A percentile compares a stretch with the other conserved stretches of the same genome.
Conservation (phyloP, 53 echinoderm and acorn worm genomes). For the Echinometra lucunter region DNA sequence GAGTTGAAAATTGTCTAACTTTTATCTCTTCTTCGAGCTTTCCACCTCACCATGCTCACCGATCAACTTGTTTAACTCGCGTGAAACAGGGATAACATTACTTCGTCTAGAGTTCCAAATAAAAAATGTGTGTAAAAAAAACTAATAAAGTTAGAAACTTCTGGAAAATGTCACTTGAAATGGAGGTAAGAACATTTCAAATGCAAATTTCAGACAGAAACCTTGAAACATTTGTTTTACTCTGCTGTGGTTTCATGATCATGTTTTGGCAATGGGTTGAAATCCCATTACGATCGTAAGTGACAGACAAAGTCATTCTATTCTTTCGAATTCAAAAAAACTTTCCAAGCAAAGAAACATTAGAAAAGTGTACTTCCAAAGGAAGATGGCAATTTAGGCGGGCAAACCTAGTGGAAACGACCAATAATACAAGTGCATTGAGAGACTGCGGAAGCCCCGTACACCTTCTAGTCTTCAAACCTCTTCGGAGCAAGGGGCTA, state of each 20-base stretch:
- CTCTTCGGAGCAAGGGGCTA: conserved; percentile 55
- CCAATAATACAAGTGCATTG: conserved; percentile 70
- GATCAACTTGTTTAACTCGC: neutral
- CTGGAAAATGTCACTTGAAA: too few relatives aligned
- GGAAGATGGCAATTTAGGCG: conserved; percentile 70
- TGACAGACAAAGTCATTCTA: neutral
- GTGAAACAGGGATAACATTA: neutral
- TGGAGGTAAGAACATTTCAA: too few relatives aligned
- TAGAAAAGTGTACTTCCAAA: neutral
- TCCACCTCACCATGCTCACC: neutral
- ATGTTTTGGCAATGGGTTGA: too few relatives aligned
- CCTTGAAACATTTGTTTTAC: too few relatives aligned
- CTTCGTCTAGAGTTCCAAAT: neutral
- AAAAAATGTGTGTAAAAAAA: too few relatives aligned
- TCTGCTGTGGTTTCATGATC: too few relatives aligned
- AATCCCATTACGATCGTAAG: neutral
- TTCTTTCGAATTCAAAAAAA: too few relatives aligned
- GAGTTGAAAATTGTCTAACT: neutral
- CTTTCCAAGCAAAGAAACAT: conserved; percentile 50
- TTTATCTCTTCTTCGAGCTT: neutral
- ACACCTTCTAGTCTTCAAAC: conserved; percentile 57
- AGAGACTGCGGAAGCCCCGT: conserved; percentile 54
- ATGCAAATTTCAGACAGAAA: too few relatives aligned
- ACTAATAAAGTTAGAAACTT: too few relatives aligned
- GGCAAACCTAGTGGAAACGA: conserved; percentile 74